Conservation (phyloP, 2,888 invertebrate genomes). For the Subacronicta megacephala region DNA sequence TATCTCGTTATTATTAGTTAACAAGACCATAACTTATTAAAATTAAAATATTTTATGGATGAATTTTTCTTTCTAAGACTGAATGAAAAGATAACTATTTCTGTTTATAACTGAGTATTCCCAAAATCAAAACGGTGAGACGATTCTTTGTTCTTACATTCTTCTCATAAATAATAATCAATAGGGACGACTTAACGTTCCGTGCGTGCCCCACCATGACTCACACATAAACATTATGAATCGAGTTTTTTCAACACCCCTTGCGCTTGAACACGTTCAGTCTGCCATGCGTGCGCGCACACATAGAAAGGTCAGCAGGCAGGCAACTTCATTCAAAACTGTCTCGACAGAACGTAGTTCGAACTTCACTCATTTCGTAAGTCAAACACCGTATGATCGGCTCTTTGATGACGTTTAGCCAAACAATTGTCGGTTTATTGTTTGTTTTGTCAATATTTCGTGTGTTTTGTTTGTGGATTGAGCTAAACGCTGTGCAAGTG, state of each 20-base stretch:
- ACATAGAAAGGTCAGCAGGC: constrained; percentile 67
- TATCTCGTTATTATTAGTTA: not conserved
- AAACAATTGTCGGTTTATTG: constrained; percentile 75
- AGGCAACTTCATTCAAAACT: constrained; percentile 82
- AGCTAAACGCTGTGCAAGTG: constrained; percentile 57
- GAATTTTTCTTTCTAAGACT: not conserved
- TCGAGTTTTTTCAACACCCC: constrained; percentile 66
- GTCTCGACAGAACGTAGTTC: constrained; percentile 64
- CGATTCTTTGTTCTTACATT: not conserved
- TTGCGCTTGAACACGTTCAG: constrained; percentile 60
- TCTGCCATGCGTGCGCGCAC: constrained; percentile 58
- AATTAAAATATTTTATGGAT: not conserved
- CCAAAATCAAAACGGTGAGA: not conserved
- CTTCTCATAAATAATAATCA: constrained; percentile 19
- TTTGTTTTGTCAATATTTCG: constrained; percentile 84
- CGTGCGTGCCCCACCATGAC: constrained; percentile 42
- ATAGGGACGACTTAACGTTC: constrained; percentile 16
- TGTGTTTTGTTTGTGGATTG: constrained; percentile 63
- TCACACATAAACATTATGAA: constrained; percentile 60
- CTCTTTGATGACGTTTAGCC: constrained; percentile 78
- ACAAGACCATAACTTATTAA: too few relatives aligned
- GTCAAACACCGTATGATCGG: constrained; percentile 77
- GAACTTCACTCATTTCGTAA: constrained; percentile 79
- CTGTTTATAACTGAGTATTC: not conserved
- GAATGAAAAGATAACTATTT: constrained; percentile 2